phyloP scores from a whole-genome alignment of 1,140 invertebrate genomes.

The Caerostris extrusa region DNA sequence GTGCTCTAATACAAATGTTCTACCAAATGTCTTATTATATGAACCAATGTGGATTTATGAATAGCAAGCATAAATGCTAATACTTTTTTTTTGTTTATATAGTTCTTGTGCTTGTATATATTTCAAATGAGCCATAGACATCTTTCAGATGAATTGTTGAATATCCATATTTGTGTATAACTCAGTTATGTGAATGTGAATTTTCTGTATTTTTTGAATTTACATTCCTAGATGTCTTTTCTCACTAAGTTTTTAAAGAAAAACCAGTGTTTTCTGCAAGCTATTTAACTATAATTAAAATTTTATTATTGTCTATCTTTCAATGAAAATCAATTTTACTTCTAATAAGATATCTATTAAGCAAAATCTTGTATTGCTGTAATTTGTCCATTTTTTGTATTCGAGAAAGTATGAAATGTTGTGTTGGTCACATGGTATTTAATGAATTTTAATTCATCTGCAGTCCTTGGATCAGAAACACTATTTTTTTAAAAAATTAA shows the following conservation, averaged over 20 bases:
- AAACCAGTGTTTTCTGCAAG: neutral
- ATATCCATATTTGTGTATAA: neutral
- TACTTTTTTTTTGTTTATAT: neutral
- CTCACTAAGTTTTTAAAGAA: neutral
- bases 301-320: too few relatives aligned
- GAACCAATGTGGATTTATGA: neutral
- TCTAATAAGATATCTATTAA: neutral
- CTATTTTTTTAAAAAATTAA: neutral
- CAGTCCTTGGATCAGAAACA: neutral
- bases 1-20: neutral
- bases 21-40: neutral
- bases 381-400: neutral
- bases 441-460: neutral
- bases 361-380: neutral
- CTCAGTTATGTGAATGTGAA: neutral
- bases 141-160: neutral
- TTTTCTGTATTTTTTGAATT: neutral
- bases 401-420: neutral
- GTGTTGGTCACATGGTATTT: neutral
- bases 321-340: too few relatives aligned
- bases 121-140: neutral
- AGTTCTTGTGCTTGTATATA: neutral
- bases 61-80: conserved; percentile 7
- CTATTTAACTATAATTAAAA: too few relatives aligned
- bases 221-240: neutral